Evolutionary conservation across 2,888 invertebrate genomes (phyloP).

Genomic region (Hydropsyche betteni): DNA sequence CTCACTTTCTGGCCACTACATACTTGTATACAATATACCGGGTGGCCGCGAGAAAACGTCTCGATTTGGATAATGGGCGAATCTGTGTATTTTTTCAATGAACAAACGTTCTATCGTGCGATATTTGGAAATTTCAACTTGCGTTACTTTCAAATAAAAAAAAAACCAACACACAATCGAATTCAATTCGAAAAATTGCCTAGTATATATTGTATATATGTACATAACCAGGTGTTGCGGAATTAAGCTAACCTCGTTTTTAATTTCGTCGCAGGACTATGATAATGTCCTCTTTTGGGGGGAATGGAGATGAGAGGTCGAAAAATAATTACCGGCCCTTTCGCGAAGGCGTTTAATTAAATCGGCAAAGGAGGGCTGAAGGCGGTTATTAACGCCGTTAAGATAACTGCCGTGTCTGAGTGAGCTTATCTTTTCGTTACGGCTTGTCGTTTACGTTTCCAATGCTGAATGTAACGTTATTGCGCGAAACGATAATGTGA

Average conservation of each 20-base stretch:
- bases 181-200: too few relatives aligned
- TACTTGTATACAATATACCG: too few relatives aligned
- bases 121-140: too few relatives aligned
- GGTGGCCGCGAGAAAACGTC: too few relatives aligned
- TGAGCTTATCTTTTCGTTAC: conserved; percentile 13
- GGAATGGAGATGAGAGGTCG: neutral
- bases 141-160: too few relatives aligned
- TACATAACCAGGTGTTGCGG: neutral
- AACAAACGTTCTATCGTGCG: too few relatives aligned
- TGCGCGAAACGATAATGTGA: too few relatives aligned
- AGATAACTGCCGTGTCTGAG: conserved; percentile 47
- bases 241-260: conserved; percentile 7
- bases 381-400: conserved; percentile 68
- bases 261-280: neutral
- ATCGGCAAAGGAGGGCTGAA: conserved; percentile 52
- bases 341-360: conserved; percentile 11
- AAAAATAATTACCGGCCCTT: conserved; percentile 25
- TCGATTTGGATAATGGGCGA: too few relatives aligned
- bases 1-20: too few relatives aligned
- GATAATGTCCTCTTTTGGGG: neutral
- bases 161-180: too few relatives aligned
- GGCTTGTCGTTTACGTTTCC: neutral
- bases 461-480: neutral
- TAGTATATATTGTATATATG: too few relatives aligned
- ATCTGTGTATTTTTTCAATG: too few relatives aligned